Conservation (phyloP, 2,888 invertebrate species). For the Orchesellides sinensis region DNA sequence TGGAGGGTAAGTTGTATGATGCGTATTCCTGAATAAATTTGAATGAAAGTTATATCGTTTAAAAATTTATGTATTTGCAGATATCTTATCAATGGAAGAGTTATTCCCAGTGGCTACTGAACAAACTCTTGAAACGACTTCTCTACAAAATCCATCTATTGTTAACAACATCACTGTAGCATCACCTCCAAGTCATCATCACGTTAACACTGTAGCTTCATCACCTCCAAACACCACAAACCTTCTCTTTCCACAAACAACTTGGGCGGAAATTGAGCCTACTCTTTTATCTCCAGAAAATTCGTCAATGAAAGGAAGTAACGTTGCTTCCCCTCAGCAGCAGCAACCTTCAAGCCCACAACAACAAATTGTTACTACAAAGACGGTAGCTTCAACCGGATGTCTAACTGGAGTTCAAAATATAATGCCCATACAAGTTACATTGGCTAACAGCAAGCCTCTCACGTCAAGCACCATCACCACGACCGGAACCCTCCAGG, state of each 20-base stretch:
- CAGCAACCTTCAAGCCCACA: conserved; percentile 11
- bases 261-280: conserved; percentile 39
- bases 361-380: background rate
- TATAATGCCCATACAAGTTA: no score
- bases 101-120: conserved; percentile 15
- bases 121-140: background rate
- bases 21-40: no score
- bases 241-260: conserved; percentile 2
- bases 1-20: conserved; percentile 30
- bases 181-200: no score
- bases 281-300: conserved; percentile 33
- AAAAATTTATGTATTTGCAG: background rate
- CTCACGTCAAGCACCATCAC: conserved; percentile 6
- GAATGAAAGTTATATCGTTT: background rate
- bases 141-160: no score
- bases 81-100: conserved; percentile 50
- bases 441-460: no score
- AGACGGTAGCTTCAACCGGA: conserved; percentile 8
- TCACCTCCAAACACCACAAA: conserved; percentile 45
- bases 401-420: no score
- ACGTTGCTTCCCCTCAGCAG: conserved; percentile 12
- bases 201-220: background rate
- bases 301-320: background rate
- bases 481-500: background rate
- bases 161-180: no score